A percentile compares a stretch with the other conserved stretches of the same genome.
Conservation (phyloP, 2,888 invertebrate species). For the Morpho deidamia region DNA sequence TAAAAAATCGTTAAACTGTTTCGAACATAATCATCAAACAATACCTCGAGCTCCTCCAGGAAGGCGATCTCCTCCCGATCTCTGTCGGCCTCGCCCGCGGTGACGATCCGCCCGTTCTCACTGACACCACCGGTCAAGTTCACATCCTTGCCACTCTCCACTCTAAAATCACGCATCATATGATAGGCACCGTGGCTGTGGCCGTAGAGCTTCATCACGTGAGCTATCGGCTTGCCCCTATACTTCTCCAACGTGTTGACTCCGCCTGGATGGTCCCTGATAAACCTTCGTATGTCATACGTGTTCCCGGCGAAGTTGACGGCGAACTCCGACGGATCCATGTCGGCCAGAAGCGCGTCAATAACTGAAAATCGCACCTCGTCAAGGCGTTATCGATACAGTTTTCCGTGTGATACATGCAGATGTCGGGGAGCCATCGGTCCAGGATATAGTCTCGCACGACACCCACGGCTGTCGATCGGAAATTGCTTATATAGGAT, state of each 20-base stretch:
- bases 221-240: constrained; percentile 71
- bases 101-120: constrained; percentile 58
- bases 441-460: constrained; percentile 5
- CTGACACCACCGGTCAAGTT: constrained; percentile 59
- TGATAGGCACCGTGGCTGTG: constrained; percentile 83
- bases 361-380: constrained; percentile 26
- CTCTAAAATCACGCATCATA: constrained; percentile 79
- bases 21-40: neutral
- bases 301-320: constrained; percentile 61
- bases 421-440: constrained; percentile 17
- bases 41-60: constrained; percentile 66
- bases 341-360: constrained; percentile 27
- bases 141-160: constrained; percentile 59
- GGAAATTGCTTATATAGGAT: neutral
- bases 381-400: constrained; percentile 20
- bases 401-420: constrained; percentile 24
- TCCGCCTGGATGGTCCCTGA: constrained; percentile 87
- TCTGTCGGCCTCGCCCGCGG: constrained; percentile 44
- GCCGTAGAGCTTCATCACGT: constrained; percentile 73
- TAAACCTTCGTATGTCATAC: constrained; percentile 82
- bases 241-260: constrained; percentile 79
- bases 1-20: too few species aligned
- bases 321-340: constrained; percentile 43
- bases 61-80: constrained; percentile 51
- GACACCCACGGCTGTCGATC: neutral